Base-by-base conservation (phyloP, 2,888 invertebrate genomes). In the Chesias legatella region DNA sequence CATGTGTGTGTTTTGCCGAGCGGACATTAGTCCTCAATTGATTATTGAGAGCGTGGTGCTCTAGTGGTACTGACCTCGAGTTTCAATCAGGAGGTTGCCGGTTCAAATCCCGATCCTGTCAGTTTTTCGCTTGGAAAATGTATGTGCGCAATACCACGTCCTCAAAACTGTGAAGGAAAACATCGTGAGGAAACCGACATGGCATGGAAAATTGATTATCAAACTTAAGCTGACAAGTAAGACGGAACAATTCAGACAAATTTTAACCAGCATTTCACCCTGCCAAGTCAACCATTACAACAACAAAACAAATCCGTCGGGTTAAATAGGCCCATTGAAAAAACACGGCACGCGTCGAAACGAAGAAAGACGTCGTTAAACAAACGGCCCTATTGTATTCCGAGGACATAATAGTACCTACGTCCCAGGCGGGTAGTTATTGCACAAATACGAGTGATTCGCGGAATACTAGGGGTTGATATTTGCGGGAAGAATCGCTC, bases 361-460 rank as follows among this genome's bases (percentile, higher is more conserved):
- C 73, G 67, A 76, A 79, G 73, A 80, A 75, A 81, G 70, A 80
- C 67, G 78, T 81, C 81, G 81, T 85, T 85, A 84, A 85, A 81
- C 84, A 82, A 81, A 84, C 68, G 70, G 74, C 67, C 72, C 63
- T 17, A 76, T 79, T 79, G 77, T 78, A 50, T 58, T 53, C 51
- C 80, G 78, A 77, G 74, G 75, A 72, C 79, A 78, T 74, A 72
- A 72, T 78, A 78, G 74, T 72, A 69, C 73, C 78, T 69, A 77
- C 77, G 80, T 80, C 81, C 74, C 62, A 75, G 53, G 60, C 63
- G 69, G 63, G 63, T 73, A 67, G 71, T 75, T 76, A 73, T 79
- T 77, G 76, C 74, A 67, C 71, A 68, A 75, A 73, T 74, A 69
- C 67, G 63, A 69, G 34, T 29, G 35, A 42, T 45, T 45, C 43